A percentile compares a stretch with the other conserved stretches of the same genome.
Evolutionary conservation across 2,888 invertebrate genomes (phyloP).

Genomic region (Calameuta idolon): DNA sequence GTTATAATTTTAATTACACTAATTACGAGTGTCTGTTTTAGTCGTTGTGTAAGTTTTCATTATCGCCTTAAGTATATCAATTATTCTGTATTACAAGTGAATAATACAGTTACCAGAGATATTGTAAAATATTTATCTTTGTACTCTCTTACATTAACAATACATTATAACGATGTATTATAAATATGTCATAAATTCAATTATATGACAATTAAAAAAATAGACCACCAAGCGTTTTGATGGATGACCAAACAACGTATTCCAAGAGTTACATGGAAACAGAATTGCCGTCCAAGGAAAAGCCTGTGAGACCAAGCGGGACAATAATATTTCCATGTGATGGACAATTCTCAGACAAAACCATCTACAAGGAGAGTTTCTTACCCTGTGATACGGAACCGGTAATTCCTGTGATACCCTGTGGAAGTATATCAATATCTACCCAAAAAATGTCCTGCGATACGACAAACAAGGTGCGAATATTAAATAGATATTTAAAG

Average conservation of each 20-base stretch:
- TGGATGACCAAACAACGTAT: slow-evolving; percentile 60
- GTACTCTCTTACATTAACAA: neutral
- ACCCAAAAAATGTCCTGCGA: slow-evolving; percentile 51
- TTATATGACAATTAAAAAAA: neutral
- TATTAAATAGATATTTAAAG: neutral
- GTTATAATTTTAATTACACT: neutral
- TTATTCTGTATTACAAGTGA: neutral
- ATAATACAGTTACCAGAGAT: neutral
- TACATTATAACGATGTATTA: neutral
- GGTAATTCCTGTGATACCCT: slow-evolving; percentile 46
- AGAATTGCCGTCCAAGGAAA: slow-evolving; percentile 30
- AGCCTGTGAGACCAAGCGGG: slow-evolving; percentile 43
- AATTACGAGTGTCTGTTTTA: neutral
- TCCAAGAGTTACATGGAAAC: slow-evolving; percentile 55
- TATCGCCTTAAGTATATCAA: neutral
- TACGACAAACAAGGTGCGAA: slow-evolving; percentile 61
- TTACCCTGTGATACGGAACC: slow-evolving; percentile 38
- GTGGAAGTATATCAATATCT: slow-evolving; percentile 45
- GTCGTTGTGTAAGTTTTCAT: neutral
- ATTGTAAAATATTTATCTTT: neutral
- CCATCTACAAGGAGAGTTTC: slow-evolving; percentile 54
- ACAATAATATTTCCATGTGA: slow-evolving; percentile 26
- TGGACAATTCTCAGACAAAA: slow-evolving; percentile 24
- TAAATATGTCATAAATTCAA: neutral
- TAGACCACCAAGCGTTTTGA: slow-evolving; percentile 42